A percentile compares a stretch with the other conserved stretches of the same genome.
Evolutionary conservation across 2,888 invertebrate species (phyloP).

Genomic region (Lasioglossum figueresi): DNA sequence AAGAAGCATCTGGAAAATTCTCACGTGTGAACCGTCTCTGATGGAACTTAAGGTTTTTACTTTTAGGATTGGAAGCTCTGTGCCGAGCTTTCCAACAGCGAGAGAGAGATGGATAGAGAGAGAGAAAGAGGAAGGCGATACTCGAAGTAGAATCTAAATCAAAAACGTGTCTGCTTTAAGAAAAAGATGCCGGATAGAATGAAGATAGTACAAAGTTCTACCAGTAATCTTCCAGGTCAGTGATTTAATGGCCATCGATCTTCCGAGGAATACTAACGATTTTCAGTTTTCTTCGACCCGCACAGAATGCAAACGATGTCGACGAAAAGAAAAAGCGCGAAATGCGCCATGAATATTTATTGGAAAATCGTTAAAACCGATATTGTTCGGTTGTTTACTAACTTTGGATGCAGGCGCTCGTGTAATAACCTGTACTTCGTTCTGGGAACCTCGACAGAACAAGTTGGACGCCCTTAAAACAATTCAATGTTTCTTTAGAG

Average conservation of each 20-base stretch:
- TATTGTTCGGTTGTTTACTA: background rate
- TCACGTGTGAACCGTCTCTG: conserved; percentile 8
- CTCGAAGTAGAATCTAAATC: conserved; percentile 39
- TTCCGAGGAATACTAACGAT: conserved; percentile 39
- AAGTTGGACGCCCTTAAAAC: background rate
- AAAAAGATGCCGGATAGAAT: conserved; percentile 31
- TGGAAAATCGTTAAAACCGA: conserved; percentile 4
- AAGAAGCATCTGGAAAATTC: background rate
- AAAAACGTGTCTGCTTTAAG: conserved; percentile 28
- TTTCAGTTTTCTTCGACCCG: conserved; percentile 10
- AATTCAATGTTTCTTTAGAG: background rate
- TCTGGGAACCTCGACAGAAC: background rate
- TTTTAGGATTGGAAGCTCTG: conserved; percentile 2
- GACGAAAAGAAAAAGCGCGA: background rate
- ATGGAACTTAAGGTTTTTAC: conserved; percentile 19
- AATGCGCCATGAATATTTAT: conserved; percentile 10
- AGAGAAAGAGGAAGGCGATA: background rate
- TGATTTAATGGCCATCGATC: conserved; percentile 52
- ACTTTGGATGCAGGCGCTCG: background rate
- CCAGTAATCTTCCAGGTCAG: conserved; percentile 47
- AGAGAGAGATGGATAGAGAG: background rate
- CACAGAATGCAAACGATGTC: background rate
- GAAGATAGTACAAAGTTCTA: conserved; percentile 35
- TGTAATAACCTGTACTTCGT: background rate
- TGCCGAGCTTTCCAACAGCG: background rate